A percentile compares a stretch with the other conserved stretches of the same genome.
These are phyloP conservation scores for Erinaceus europaeus DNA, from an alignment of 2,113 vertebrate species.

Conservation along the genomic window DNA sequence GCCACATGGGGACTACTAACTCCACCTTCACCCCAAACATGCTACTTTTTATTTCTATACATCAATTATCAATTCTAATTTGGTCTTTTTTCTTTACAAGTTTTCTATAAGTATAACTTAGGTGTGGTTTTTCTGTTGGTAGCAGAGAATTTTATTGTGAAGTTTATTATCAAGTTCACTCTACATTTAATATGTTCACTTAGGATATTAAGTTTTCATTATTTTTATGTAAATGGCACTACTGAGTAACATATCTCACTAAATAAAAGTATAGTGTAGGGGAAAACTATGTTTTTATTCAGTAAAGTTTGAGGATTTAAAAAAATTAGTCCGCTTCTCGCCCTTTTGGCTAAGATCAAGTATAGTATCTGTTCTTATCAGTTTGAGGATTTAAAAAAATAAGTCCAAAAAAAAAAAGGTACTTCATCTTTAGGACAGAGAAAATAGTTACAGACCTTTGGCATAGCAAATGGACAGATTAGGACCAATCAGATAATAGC, in stretches of 20 bases:
- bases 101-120: neutral
- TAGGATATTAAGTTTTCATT: neutral
- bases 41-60: neutral
- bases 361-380: too few relatives aligned
- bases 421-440: neutral
- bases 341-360: too few relatives aligned
- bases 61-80: neutral
- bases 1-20: neutral
- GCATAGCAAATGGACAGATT: neutral
- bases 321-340: neutral
- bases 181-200: neutral
- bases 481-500: neutral
- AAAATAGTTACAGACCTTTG: neutral
- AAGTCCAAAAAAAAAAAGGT: neutral
- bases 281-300: too few relatives aligned
- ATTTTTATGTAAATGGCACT: conserved; percentile 17
- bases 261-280: neutral
- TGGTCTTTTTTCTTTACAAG: neutral
- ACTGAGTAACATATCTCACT: neutral
- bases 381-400: too few relatives aligned
- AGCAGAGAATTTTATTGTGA: conserved; percentile 26
- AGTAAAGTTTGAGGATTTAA: neutral
- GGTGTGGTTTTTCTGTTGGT: neutral
- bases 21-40: neutral
- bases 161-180: neutral